phyloP scores from a whole-genome alignment of 2,888 invertebrate genomes.

The Lithodes maja region DNA sequence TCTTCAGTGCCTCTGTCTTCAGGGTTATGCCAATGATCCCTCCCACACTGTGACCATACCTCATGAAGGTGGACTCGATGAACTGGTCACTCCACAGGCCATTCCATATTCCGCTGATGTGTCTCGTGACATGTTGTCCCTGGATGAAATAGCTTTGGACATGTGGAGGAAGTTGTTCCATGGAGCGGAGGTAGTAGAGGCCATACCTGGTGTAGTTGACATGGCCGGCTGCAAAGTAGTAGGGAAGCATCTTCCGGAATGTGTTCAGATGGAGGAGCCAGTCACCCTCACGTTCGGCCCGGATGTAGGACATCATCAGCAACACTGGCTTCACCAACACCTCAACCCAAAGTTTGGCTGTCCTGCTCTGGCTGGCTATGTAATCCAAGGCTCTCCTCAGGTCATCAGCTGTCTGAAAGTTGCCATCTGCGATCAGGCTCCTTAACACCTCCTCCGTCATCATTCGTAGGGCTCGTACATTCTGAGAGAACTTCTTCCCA shows the following conservation, averaged over 20 bases:
- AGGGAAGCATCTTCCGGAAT: not conserved
- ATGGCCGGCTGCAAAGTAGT: conserved; percentile 24
- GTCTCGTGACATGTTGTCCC: not conserved
- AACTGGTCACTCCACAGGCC: conserved; percentile 23
- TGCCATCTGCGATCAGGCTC: not conserved
- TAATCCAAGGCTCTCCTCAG: not conserved
- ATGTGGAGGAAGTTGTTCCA: not conserved
- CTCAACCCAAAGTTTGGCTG: conserved; percentile 27
- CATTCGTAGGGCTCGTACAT: conserved; percentile 13
- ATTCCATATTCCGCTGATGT: not conserved
- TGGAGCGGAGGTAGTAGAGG: not conserved
- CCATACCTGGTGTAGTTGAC: not conserved
- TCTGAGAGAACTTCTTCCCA: conserved; percentile 25
- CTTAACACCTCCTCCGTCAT: conserved; percentile 19
- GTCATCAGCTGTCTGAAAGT: not conserved
- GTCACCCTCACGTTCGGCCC: conserved; percentile 9
- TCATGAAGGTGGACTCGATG: not conserved
- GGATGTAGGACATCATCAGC: not conserved
- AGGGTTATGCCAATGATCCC: conserved; percentile 21
- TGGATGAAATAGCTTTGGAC: not conserved
- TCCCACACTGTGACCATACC: not conserved
- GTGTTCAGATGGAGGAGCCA: conserved; percentile 1
- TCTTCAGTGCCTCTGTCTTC: not conserved
- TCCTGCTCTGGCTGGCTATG: not conserved
- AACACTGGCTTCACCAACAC: not conserved